phyloP scores from a whole-genome alignment of 2,888 invertebrate species.

The Diploptera punctata region DNA sequence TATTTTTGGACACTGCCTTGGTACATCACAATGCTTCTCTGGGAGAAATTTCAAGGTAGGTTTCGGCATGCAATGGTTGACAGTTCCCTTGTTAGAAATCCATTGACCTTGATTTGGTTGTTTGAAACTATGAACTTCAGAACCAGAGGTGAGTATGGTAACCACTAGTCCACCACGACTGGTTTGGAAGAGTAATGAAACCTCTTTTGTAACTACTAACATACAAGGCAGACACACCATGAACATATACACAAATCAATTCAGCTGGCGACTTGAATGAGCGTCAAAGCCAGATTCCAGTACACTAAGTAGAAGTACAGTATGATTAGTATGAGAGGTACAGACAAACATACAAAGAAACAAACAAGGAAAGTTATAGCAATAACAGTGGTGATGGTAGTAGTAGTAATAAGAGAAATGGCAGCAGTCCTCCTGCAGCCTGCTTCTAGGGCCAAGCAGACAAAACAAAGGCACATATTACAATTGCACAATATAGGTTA shows the following conservation, averaged over 20 bases:
- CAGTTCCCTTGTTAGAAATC: too few relatives aligned
- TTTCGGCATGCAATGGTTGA: too few relatives aligned
- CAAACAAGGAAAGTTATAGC: not conserved
- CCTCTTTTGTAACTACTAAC: too few relatives aligned
- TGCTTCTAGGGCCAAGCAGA: conserved; percentile 19
- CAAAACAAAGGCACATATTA: conserved; percentile 17
- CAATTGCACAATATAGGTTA: conserved; percentile 13
- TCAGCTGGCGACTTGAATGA: not conserved
- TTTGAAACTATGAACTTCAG: too few relatives aligned
- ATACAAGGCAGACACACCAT: too few relatives aligned
- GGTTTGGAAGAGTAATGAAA: too few relatives aligned
- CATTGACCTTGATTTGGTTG: too few relatives aligned
- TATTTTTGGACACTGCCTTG: too few relatives aligned
- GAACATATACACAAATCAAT: not conserved
- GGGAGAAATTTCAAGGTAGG: too few relatives aligned
- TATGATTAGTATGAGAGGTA: conserved; percentile 1
- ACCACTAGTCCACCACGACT: too few relatives aligned
- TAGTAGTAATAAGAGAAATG: conserved; percentile 16
- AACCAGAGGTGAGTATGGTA: too few relatives aligned
- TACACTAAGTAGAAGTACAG: conserved; percentile 1
- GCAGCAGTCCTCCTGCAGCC: conserved; percentile 15
- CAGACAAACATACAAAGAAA: not conserved
- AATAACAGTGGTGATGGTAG: not conserved
- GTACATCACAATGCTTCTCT: too few relatives aligned
- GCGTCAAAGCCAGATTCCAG: conserved; percentile 2